Conservation (phyloP, 2,113 vertebrate genomes). For the Spizaetus ornatus region DNA sequence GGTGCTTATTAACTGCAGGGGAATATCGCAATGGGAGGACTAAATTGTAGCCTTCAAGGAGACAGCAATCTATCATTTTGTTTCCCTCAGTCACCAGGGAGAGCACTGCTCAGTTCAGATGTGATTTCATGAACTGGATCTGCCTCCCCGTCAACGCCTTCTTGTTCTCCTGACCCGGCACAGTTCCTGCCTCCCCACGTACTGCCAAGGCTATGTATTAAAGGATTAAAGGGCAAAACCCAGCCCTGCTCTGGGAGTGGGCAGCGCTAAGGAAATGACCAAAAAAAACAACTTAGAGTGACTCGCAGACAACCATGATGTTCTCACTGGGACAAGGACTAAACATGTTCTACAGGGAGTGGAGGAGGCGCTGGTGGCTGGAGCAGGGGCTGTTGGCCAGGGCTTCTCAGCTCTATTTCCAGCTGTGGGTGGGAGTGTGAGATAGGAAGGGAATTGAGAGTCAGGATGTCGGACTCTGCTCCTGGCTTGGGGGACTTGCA, state of each 20-base stretch:
- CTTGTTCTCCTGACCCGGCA: not conserved
- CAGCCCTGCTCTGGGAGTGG: not conserved
- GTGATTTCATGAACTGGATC: not conserved
- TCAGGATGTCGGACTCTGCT: not conserved
- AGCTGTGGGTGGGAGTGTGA: not conserved
- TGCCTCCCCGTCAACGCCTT: not conserved
- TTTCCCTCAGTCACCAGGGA: not conserved
- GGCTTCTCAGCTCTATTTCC: not conserved
- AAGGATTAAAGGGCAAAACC: not conserved
- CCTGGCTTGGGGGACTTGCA: not conserved
- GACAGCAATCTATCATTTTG: not conserved
- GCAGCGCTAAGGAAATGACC: not conserved
- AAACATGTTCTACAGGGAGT: not conserved
- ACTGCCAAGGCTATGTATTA: not conserved
- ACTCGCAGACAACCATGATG: not conserved
- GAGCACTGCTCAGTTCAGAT: not conserved
- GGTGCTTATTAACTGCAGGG: conserved; percentile 50
- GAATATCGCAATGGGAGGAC: not conserved
- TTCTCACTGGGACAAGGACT: not conserved
- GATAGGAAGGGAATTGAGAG: not conserved
- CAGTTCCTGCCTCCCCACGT: not conserved
- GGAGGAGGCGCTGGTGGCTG: not conserved
- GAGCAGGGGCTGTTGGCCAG: not conserved
- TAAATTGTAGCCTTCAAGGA: conserved; percentile 33
- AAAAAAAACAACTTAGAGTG: not conserved